Evolutionary conservation across 2,888 invertebrate species (phyloP).

Genomic region (Pollenia labialis): DNA sequence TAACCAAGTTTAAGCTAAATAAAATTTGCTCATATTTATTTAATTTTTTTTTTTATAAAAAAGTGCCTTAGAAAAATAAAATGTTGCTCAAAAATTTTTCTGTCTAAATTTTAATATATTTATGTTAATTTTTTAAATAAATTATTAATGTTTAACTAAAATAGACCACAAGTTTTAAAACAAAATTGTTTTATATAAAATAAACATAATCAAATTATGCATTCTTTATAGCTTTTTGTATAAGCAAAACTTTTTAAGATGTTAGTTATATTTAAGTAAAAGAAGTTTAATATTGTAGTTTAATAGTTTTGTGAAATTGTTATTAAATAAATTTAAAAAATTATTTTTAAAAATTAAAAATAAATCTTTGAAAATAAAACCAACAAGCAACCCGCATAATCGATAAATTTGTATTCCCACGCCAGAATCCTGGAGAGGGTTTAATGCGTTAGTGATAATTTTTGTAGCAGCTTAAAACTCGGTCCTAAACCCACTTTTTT

Average conservation of each 20-base stretch:
- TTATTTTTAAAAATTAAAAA: conserved; percentile 31
- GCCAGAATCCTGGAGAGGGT: too few species aligned
- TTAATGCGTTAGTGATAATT: too few species aligned
- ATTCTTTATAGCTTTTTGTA: conserved; percentile 58
- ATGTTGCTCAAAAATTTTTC: conserved; percentile 57
- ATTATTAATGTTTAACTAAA: neutral
- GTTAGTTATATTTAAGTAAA: neutral
- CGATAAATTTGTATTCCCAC: too few species aligned
- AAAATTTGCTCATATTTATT: conserved; percentile 30
- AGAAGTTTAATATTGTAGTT: conserved; percentile 5
- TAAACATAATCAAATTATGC: conserved; percentile 37
- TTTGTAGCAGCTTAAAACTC: too few species aligned
- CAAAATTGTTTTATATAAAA: conserved; percentile 1
- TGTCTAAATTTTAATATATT: neutral
- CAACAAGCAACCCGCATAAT: neutral
- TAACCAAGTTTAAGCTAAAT: conserved; percentile 18
- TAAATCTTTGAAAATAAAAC: conserved; percentile 9
- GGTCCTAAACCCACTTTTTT: too few species aligned
- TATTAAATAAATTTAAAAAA: conserved; percentile 14
- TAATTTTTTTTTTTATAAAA: neutral
- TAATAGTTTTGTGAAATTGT: conserved; percentile 22
- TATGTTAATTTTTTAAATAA: conserved; percentile 29
- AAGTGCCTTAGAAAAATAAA: conserved; percentile 63
- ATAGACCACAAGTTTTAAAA: neutral
- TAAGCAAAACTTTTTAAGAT: conserved; percentile 15